These are phyloP conservation scores for Balaenoptera acutorostrata DNA, from an alignment of 2,113 vertebrate species.

Conservation along the genomic window DNA sequence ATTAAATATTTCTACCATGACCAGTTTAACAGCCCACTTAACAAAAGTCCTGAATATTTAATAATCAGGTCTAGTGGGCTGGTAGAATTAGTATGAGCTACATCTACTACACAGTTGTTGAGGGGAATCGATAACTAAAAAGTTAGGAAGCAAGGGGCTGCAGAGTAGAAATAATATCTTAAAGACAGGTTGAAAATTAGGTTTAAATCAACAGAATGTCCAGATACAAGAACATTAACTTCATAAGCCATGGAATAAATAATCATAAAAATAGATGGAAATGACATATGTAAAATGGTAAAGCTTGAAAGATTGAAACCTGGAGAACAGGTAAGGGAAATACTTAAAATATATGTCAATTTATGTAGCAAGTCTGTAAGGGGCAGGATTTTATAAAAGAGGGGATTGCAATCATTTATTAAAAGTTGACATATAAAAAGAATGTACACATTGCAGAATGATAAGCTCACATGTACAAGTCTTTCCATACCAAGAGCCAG, in stretches of 20 bases:
- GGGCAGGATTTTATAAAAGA: not conserved
- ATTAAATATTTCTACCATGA: not conserved
- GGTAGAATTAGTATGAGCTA: not conserved
- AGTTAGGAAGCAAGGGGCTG: not conserved
- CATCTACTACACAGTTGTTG: not conserved
- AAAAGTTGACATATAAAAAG: not conserved
- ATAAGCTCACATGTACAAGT: not conserved
- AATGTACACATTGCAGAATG: not conserved
- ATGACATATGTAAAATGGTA: not conserved
- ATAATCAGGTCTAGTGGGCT: not conserved
- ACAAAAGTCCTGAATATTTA: not conserved
- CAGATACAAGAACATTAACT: not conserved
- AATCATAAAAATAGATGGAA: not conserved
- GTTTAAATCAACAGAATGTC: not conserved
- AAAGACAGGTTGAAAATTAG: not conserved
- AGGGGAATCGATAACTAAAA: not conserved
- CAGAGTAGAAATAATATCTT: not conserved
- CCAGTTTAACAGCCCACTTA: not conserved
- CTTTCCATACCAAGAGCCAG: not conserved
- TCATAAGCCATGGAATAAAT: not conserved
- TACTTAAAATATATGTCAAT: not conserved
- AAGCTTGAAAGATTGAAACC: not conserved
- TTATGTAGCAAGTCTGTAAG: not conserved
- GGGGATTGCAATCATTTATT: not conserved
- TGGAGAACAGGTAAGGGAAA: not conserved